phyloP scores from a whole-genome alignment of 2,797 vertebrate genomes.

The Girardinus metallicus region DNA sequence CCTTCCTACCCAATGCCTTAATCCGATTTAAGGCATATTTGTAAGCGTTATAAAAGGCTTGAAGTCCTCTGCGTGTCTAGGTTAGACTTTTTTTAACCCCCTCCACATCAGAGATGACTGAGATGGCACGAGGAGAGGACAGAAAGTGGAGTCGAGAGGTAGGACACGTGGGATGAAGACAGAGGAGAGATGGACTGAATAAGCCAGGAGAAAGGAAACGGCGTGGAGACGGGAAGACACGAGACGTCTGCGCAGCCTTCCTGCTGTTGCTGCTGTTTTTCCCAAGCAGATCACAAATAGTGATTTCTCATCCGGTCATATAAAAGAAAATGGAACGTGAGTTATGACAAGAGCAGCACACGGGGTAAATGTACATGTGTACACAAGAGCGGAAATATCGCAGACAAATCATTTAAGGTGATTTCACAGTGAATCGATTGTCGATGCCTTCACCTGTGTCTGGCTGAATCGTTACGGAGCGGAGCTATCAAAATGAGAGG shows the following conservation, averaged over 20 bases:
- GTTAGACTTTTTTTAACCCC: slow-evolving; percentile 18
- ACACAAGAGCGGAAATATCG: slow-evolving; percentile 38
- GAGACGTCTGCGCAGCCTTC: slow-evolving; percentile 27
- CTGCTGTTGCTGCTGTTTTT: slow-evolving; percentile 10
- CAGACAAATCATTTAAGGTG: slow-evolving; percentile 40
- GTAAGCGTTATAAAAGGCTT: slow-evolving; percentile 68
- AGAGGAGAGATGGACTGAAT: slow-evolving; percentile 36
- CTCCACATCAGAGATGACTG: slow-evolving; percentile 14
- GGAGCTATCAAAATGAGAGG: slow-evolving; percentile 44
- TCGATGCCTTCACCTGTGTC: slow-evolving; percentile 44
- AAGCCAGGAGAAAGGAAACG: slow-evolving; percentile 27
- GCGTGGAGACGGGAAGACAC: slow-evolving; percentile 38
- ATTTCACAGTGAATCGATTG: slow-evolving; percentile 69
- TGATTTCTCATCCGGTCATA: slow-evolving; percentile 47
- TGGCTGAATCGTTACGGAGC: slow-evolving; percentile 36
- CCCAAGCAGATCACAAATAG: slow-evolving; percentile 37
- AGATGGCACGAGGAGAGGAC: slow-evolving; percentile 56
- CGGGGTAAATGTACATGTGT: slow-evolving; percentile 11
- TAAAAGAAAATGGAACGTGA: slow-evolving; percentile 35
- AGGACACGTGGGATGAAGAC: slow-evolving; percentile 42
- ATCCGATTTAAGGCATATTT: slow-evolving; percentile 72
- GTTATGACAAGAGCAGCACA: slow-evolving; percentile 28
- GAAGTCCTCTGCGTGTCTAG: slow-evolving; percentile 63
- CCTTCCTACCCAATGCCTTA: slow-evolving; percentile 50
- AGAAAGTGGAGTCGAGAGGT: slow-evolving; percentile 45